phyloP scores from a whole-genome alignment of 2,888 invertebrate genomes.

The Atethmia centrago region DNA sequence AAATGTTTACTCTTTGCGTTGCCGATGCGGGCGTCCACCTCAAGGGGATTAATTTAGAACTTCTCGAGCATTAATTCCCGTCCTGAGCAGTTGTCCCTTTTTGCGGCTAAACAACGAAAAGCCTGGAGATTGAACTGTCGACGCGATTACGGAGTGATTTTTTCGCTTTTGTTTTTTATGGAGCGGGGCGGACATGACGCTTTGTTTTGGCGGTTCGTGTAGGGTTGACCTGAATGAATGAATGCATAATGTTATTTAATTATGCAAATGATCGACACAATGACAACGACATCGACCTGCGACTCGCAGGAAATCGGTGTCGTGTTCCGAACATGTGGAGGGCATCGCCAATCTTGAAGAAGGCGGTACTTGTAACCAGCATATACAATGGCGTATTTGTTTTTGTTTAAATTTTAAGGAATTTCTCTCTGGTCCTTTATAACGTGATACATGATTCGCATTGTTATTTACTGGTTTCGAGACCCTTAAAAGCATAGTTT shows the following conservation, averaged over 20 bases:
- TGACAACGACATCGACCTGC: conserved; percentile 82
- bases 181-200: conserved; percentile 52
- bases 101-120: conserved; percentile 76
- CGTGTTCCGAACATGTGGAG: conserved; percentile 77
- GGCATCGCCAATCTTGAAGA: conserved; percentile 72
- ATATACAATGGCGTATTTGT: conserved; percentile 63
- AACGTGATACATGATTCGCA: conserved; percentile 48
- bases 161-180: conserved; percentile 60
- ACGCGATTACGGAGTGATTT: conserved; percentile 72
- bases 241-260: conserved; percentile 88
- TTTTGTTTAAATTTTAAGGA: conserved; percentile 55
- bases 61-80: conserved; percentile 82
- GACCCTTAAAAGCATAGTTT: conserved; percentile 15
- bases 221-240: conserved; percentile 83
- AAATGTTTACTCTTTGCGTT: conserved; percentile 82
- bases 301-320: conserved; percentile 84
- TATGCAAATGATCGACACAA: conserved; percentile 85
- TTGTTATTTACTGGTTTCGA: conserved; percentile 29
- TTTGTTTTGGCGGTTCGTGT: conserved; percentile 79
- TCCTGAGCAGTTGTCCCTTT: conserved; percentile 81
- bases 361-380: conserved; percentile 51
- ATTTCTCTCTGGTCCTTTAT: conserved; percentile 51
- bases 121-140: conserved; percentile 75
- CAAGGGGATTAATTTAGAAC: conserved; percentile 87
- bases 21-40: conserved; percentile 78